Base-by-base conservation (phyloP, 2,888 invertebrate species). In the Timema cristinae region DNA sequence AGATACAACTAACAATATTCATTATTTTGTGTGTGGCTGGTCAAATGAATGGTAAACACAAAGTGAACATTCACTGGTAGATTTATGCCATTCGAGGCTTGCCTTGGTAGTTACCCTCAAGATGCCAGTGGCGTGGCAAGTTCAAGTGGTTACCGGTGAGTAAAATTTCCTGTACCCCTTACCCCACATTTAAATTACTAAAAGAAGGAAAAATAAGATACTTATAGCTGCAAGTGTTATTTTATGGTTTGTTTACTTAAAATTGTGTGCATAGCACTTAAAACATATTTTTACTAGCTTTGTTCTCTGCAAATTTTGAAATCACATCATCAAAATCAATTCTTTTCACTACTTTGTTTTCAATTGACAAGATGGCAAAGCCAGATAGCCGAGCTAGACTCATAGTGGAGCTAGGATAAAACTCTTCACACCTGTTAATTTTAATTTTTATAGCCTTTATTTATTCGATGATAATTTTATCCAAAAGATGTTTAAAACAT, bases 191-290 rank as follows among this genome's bases (percentile, higher is more conserved):
- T 1, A 54, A 54, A n/a, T 54, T 54, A 54, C 4, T 54, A 54
- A 54, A 54, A 54, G 54, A 54, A 54, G 4, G 32, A 32, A 32
- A 32, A 32, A 32, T 32, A 32, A 32, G 32, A 32, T 32, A 32
- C 32, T 32, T 54, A 50, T 15, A 8, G 66, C 70, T 74, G 61
- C 51, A 70, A 63, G 73, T 67, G 66, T 73, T 71, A 72, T 69
- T 75, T 70, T 75, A 66, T 74, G 69, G 47, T 75, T 52, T 73
- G 61, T 74, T 63, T 74, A 66, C 47, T 66, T 66, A 47, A 16
- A 2, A 66, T 16, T 66, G 15, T n/a, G 66, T 2, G 15, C 11
- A 16, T 66, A 13, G 47, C 15, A 16, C 15, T 15, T 50, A 50
- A 67, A 63, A 48, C 32, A 48, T 16, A 50, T 73, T 56, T 59